A percentile compares a stretch with the other conserved stretches of the same genome.
Evolutionary conservation across 2,113 vertebrate genomes (phyloP).

Genomic region (Chrysochloris asiatica): DNA sequence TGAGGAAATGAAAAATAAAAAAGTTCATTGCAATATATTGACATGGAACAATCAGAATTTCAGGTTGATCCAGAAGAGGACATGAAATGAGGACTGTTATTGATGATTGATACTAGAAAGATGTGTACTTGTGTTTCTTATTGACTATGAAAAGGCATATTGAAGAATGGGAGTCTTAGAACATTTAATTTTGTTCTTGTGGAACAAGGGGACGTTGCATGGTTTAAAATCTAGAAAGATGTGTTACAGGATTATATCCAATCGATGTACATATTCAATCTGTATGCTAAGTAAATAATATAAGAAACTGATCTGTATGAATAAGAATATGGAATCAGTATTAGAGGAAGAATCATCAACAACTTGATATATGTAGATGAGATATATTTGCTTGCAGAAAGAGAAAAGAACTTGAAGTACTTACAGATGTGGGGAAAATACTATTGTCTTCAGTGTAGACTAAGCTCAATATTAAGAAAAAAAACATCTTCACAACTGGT

Average conservation of each 20-base stretch:
- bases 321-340: background rate
- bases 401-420: too few species aligned
- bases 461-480: too few species aligned
- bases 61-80: background rate
- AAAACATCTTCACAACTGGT: too few species aligned
- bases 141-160: background rate
- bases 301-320: background rate
- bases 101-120: background rate
- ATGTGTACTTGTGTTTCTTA: background rate
- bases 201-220: background rate
- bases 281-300: background rate
- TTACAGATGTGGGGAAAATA: too few species aligned
- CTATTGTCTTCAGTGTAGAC: too few species aligned
- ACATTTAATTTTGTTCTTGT: background rate
- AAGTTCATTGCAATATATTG: too few species aligned
- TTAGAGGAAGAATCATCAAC: background rate
- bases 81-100: too few species aligned
- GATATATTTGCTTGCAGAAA: too few species aligned
- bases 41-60: background rate
- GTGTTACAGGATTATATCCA: too few species aligned
- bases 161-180: background rate
- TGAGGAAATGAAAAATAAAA: background rate
- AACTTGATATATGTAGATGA: background rate
- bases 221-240: background rate
- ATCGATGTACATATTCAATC: background rate